Conservation (phyloP, 2,113 vertebrate species). For the Onychostoma macrolepis region DNA sequence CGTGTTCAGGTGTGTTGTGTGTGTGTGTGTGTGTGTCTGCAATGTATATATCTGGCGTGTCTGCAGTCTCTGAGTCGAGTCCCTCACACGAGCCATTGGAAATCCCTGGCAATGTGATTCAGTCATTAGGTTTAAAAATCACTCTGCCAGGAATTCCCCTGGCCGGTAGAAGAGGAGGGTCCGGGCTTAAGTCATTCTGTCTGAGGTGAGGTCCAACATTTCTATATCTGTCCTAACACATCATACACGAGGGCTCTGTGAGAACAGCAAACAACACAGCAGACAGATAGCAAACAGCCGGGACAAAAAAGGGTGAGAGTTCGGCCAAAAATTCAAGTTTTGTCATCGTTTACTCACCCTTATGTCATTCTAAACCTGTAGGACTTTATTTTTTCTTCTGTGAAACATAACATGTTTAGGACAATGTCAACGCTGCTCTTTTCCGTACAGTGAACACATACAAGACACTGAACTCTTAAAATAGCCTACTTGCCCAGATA, state of each 20-base stretch:
- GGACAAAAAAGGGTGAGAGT: background rate
- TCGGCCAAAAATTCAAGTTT: background rate
- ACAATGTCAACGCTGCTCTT: background rate
- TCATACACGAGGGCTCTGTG: background rate
- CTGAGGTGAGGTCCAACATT: constrained; percentile 4
- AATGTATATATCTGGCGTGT: background rate
- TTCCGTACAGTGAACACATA: background rate
- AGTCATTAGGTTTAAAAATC: constrained; percentile 85
- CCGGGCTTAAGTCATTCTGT: constrained; percentile 20
- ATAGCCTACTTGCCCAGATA: background rate
- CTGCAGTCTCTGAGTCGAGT: constrained; percentile 47
- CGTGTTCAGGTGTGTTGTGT: constrained; percentile 36
- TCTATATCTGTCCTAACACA: constrained; percentile 17
- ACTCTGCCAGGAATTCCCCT: constrained; percentile 95
- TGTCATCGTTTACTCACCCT: constrained; percentile 2
- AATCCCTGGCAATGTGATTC: constrained; percentile 99
- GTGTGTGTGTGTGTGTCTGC: constrained; percentile 31
- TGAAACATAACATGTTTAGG: background rate
- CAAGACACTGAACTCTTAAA: background rate
- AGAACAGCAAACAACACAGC: constrained; percentile 28
- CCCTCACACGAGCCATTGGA: constrained; percentile 87
- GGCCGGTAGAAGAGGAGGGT: constrained; percentile 72
- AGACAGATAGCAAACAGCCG: background rate
- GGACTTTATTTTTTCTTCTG: background rate
- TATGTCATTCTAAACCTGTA: background rate